Base-by-base conservation (phyloP, 2,888 invertebrate genomes). In the Cataglyphis rosenhaueri region DNA sequence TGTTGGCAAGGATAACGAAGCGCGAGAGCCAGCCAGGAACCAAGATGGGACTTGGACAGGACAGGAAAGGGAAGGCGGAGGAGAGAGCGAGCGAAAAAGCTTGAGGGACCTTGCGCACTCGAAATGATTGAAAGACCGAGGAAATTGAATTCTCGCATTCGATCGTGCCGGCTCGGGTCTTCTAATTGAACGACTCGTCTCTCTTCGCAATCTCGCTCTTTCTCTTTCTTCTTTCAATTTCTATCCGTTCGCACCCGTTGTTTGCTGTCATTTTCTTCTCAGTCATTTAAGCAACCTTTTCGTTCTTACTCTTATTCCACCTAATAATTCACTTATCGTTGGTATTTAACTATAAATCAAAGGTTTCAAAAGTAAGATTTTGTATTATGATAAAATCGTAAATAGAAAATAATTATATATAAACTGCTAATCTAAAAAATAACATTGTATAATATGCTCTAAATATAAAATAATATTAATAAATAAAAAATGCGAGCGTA, bases 91-190 rank as follows among this genome's bases (percentile, higher is more conserved):
- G 75, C 44, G 78, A 71, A 83, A 82, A 84, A 79, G 83, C 85
- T 88, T 57, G 84, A 84, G 66, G 81, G 82, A 89, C 76, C 84
- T 48, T 75, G 86, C 70, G 86, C 88, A 86, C 89, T 90, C 84
- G 91, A 89, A 91, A 92, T 92, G 92, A 92, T 92, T 89, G 92
- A 92, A 92, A 90, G 92, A 92, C 89, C 88, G 87, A 89, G 91
- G 89, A 92, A 92, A 92, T 92, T 92, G 91, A 92, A 92, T 92
- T 92, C 89, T 90, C 88, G 88, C 86, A 88, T 89, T 91, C 89
- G 89, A 87, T 87, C 89, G 88, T 86, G 84, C 86, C 87, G 83
- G 74, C 84, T 81, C 79, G 86, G 85, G 84, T 87, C 82, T 87
- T 91, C 91, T 92, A 92, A 92, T 92, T 92, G 92, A 92, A 92